Evolutionary conservation across 2,888 invertebrate species (phyloP).

Genomic region (Drosophila emarginata): DNA sequence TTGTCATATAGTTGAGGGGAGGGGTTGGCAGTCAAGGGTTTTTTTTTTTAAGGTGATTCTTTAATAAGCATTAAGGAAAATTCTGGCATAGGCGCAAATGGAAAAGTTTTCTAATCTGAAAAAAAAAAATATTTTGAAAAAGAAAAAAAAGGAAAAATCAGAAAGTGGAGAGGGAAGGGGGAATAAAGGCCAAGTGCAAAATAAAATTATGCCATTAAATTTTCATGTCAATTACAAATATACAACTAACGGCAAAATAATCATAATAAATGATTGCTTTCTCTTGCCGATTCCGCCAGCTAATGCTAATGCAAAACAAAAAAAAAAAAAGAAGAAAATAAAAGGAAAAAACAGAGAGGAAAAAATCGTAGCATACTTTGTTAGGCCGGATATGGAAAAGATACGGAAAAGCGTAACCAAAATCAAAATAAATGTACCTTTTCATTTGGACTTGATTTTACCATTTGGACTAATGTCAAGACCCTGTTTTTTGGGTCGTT

Average conservation of each 20-base stretch:
- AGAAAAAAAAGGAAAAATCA: neutral
- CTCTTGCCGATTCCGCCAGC: neutral
- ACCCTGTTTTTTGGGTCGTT: constrained; percentile 12
- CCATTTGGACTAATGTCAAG: constrained; percentile 6
- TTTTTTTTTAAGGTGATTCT: neutral
- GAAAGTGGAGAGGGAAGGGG: too few relatives aligned
- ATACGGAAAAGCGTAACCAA: neutral
- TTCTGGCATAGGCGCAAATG: constrained; percentile 4
- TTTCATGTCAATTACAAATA: constrained; percentile 73
- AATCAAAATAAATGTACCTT: constrained; percentile 10
- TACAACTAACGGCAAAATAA: neutral
- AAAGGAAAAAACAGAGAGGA: neutral
- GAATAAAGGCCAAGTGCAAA: constrained; percentile 51
- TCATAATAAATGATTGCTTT: constrained; percentile 41
- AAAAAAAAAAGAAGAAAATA: constrained; percentile 4
- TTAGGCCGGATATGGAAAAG: neutral
- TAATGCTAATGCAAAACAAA: constrained; percentile 1
- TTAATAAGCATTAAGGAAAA: neutral
- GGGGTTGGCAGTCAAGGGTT: neutral
- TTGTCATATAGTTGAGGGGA: neutral
- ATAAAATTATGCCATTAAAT: constrained; percentile 71
- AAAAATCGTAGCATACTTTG: constrained; percentile 32
- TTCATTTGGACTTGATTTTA: constrained; percentile 6
- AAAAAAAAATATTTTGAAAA: constrained; percentile 9
- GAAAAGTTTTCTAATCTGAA: constrained; percentile 44